Evolutionary conservation across 2,797 vertebrate species (phyloP), one percentile per base, ranked within the genome.

Genomic region (Squalus acanthias): DNA sequence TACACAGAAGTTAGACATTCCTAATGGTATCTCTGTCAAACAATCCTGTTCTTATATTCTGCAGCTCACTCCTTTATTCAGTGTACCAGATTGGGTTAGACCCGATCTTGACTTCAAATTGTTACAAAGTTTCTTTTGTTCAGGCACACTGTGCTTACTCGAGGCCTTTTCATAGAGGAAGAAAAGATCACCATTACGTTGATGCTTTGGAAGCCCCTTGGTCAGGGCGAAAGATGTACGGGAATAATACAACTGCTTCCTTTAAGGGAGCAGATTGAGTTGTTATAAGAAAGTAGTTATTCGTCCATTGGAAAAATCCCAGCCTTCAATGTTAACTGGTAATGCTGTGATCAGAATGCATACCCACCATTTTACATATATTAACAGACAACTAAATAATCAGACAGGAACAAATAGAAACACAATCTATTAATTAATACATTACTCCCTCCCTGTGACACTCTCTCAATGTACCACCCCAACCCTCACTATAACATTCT

Each of bases 41-140:
- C 65, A 72, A 24, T 24, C 76, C 46, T 46, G 46, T 72, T 72
- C 53, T 82, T 63, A 72, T 96, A 46, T 96, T 63, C 67, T 29
- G 26, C 76, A 60, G 24, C n/a, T 26, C 65, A 7, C 50, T 74
- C 50, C 4, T 29, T 89, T 89, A 89, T 89, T 60, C 87, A 88
- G 50, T 29, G 20, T 29, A 26, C 22, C 50, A 88, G 50, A 26
- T 57, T 24, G 85, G 50, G 9, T 91, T 33, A 65, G 12, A 63
- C 57, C 88, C 33, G 3, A 29, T 12, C 26, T 89, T 13, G 29
- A 60, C 87, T 63, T 91, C 57, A 91, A 91, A n/a, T 91, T 91
- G 88, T 60, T 65, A 63, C 88, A 91, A 91, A 33, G 88, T 91
- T 65, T 33, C 57, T 91, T 65, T 91, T 91, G 88, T 65, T 91